Base-by-base conservation (phyloP, 1,140 invertebrate species). In the Cephus cinctus region DNA sequence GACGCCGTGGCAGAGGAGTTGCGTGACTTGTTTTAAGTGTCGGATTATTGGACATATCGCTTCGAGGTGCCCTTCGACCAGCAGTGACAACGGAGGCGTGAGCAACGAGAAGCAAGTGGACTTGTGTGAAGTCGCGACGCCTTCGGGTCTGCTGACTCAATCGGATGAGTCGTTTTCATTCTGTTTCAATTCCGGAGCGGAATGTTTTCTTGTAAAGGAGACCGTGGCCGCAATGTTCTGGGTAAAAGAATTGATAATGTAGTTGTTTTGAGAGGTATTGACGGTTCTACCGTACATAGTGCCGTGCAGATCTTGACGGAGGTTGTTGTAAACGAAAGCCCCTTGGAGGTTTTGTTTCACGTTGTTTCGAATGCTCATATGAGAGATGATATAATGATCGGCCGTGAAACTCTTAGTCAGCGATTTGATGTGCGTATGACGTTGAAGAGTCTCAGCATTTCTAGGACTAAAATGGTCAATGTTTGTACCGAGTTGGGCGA, bases 151-250 rank as follows among this genome's bases (percentile, higher is more conserved):
- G 5, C 15, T 49, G 16, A 2, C 1, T 2, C 45, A 52, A 9
- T 16, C 2, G 1, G 54, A 38, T 56, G 54, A 52, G 50, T 19
- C 12, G n/a, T 56, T 38, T 35, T 4, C 4, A 35, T 56, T 52
- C 42, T 47, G 30, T 36, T 52, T 45, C 25, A 36, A 56, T 32
- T 52, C 54, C 3, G 45, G 43, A 14, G 54, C 54, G 6, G 54
- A 52, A 36, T 56, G 49, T 23, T 56, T 45, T 12, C n/a, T 48
- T 1, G 46, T 56, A 2, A 46, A 41, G 23, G 45, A 52, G 23
- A 38, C 14, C 11, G 9, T 52, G 8, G 19, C 41, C 3, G 19
- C 18, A 8, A 52, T 36, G 41, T 52, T 52, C 19, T 9, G 5
- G 49, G 44, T n/a, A 47, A 55, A 21, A 14, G 38, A 21, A 19